phyloP scores from a whole-genome alignment of 2,113 vertebrate genomes.

The Phaethornis superciliosus region DNA sequence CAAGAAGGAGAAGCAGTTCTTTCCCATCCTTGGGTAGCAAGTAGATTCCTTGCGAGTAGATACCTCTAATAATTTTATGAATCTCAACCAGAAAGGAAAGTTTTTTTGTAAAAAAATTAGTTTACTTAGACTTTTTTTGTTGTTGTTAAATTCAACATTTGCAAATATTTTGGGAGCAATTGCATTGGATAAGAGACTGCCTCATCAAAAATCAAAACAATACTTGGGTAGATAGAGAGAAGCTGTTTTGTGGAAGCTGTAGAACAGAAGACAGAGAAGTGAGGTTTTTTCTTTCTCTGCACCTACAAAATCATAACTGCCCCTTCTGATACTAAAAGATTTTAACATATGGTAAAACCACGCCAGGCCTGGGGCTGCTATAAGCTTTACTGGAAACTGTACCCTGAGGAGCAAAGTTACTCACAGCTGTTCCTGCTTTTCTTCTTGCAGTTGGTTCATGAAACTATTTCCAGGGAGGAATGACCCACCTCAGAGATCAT shows the following conservation, averaged over 20 bases:
- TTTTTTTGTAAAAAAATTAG: neutral
- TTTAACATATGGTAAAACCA: neutral
- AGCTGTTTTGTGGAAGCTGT: neutral
- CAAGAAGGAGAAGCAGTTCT: neutral
- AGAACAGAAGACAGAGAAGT: neutral
- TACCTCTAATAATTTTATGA: neutral
- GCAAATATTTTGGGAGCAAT: neutral
- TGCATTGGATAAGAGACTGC: neutral
- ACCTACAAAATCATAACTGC: neutral
- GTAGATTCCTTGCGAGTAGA: neutral
- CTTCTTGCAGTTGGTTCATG: neutral
- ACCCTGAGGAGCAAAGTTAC: neutral
- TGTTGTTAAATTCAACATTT: neutral
- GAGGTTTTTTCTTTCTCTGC: neutral
- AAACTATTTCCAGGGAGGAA: neutral
- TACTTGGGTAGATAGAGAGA: neutral
- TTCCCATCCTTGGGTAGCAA: neutral
- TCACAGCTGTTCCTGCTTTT: neutral
- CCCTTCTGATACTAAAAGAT: neutral
- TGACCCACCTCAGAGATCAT: neutral
- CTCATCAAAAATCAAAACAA: neutral
- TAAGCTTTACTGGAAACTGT: neutral
- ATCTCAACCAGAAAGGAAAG: accelerated
- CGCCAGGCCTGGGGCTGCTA: neutral
- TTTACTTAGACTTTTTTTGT: neutral